These are phyloP conservation scores for Drosophila suboccidentalis DNA, from an alignment of 2,888 invertebrate species.

Conservation along the genomic window DNA sequence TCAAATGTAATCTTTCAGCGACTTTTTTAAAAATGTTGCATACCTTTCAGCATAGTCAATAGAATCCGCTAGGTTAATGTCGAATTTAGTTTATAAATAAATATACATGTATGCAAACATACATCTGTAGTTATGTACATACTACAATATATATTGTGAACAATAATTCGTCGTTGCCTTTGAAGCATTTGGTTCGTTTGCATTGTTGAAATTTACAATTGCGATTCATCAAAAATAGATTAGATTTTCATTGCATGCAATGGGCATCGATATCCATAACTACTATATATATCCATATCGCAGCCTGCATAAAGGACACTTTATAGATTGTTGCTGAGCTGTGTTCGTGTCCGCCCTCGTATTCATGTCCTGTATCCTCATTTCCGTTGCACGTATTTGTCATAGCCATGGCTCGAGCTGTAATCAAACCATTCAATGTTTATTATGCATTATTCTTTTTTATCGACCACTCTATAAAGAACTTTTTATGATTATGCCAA, in stretches of 20 bases:
- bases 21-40: not conserved
- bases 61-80: not conserved
- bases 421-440: slow-evolving; percentile 65
- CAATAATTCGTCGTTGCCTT: slow-evolving; percentile 48
- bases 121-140: slow-evolving; percentile 4
- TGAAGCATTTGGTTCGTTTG: slow-evolving; percentile 42
- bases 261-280: slow-evolving; percentile 40
- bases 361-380: slow-evolving; percentile 25
- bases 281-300: slow-evolving; percentile 30
- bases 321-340: slow-evolving; percentile 21
- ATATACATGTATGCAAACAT: not conserved
- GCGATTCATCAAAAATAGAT: slow-evolving; percentile 82
- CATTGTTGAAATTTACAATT: slow-evolving; percentile 74
- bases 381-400: slow-evolving; percentile 56
- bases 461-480: slow-evolving; percentile 25
- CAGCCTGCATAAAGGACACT: slow-evolving; percentile 31
- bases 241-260: slow-evolving; percentile 70
- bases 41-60: not conserved
- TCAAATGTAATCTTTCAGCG: too few relatives aligned
- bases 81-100: slow-evolving; percentile 8
- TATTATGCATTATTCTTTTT: slow-evolving; percentile 51
- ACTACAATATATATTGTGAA: slow-evolving; percentile 19
- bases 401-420: slow-evolving; percentile 29
- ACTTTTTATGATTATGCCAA: slow-evolving; percentile 1
- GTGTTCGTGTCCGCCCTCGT: slow-evolving; percentile 5